phyloP scores from a whole-genome alignment of 1,140 invertebrate genomes.

The Eurosta solidaginis region DNA sequence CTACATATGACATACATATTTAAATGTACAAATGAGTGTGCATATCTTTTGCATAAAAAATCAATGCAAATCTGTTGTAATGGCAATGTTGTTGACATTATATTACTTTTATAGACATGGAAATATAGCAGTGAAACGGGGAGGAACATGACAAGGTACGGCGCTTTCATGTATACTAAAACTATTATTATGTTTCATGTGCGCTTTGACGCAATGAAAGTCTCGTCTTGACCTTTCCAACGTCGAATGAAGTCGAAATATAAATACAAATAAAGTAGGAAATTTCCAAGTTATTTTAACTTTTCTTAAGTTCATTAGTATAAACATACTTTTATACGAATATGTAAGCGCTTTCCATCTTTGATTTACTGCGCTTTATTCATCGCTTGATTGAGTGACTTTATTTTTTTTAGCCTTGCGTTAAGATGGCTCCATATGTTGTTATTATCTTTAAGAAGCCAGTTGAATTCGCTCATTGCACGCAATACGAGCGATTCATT shows the following conservation, averaged over 20 bases:
- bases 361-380: not conserved
- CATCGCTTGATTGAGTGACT: constrained; percentile 1
- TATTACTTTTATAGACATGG: too few species aligned
- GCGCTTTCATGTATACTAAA: not conserved
- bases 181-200: not conserved
- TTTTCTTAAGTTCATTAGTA: not conserved
- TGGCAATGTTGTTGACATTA: too few species aligned
- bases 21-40: too few species aligned
- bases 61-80: too few species aligned
- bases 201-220: not conserved
- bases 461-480: not conserved
- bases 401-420: not conserved
- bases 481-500: too few species aligned
- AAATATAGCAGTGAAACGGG: too few species aligned
- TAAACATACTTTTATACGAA: not conserved
- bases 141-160: not conserved
- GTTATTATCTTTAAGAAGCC: too few species aligned
- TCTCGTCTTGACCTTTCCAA: constrained; percentile 14
- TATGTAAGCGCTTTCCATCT: not conserved
- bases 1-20: too few species aligned
- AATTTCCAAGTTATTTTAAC: not conserved
- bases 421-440: not conserved
- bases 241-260: not conserved
- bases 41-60: too few species aligned
- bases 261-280: not conserved